Evolutionary conservation across 2,113 vertebrate genomes (phyloP), one percentile per base, ranked within the genome.

Genomic region (Hemiprocne comata): DNA sequence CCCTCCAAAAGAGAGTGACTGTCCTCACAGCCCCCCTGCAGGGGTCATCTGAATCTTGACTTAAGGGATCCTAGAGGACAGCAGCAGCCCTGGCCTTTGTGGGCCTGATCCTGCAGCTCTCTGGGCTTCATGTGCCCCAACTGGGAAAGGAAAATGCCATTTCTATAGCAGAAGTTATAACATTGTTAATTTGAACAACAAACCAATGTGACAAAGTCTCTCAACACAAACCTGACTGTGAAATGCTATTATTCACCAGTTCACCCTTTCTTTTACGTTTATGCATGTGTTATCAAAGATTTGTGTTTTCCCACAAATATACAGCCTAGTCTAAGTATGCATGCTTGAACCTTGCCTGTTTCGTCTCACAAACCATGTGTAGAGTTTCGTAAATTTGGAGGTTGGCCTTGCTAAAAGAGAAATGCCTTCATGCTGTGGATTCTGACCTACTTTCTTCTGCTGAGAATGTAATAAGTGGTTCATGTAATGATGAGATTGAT

Each of bases 381-480:
- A 74, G 38, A 26, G 17, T 44, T 44, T 53, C n/a, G 36, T 73
- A 34, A 69, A 21, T 55, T 28, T 64, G 25, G 17, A 42, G 36
- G 13, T 29, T 90, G 83, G 73, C 61, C 40, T 38, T 75, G 80
- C 55, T 70, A 5, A 62, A 62, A 77, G 66, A 89, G 38, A 74
- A 84, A 28, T 86, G 62, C 72, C 60, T 65, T 48, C 46, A 2
- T 21, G 65, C 77, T 87, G 14, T 26, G 28, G 64, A 57, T 64
- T 80, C 85, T 90, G 92, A 94, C 94, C 95, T 96, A 89, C 86
- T 93, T 97, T 90, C 76, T 93, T 89, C 92, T 93, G 86, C 73
- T 0, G 9, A 92, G 88, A 93, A 82, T 60, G 36, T 94, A 90
- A 93, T 95, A 93, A 85, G 62, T 90, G 90, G 80, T 85, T 93